A percentile compares a stretch with the other conserved stretches of the same genome.
Evolutionary conservation across 2,888 invertebrate species (phyloP).

Genomic region (Platypus cylindrus): DNA sequence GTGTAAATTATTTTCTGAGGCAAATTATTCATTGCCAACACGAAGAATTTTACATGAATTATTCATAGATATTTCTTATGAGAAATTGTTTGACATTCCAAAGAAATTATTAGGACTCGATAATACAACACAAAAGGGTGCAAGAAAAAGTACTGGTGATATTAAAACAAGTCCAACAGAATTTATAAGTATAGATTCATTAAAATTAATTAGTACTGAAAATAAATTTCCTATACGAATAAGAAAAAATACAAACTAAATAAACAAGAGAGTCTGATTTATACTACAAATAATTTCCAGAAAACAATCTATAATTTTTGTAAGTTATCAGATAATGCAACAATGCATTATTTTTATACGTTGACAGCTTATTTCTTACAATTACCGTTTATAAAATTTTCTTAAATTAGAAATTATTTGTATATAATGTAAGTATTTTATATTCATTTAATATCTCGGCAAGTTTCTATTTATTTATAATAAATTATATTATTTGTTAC

Average conservation of each 20-base stretch:
- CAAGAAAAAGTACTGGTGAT: constrained; percentile 17
- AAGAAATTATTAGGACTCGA: constrained; percentile 15
- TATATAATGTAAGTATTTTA: too few species aligned
- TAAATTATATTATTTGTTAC: too few species aligned
- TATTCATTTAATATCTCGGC: too few species aligned
- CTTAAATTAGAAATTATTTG: too few species aligned
- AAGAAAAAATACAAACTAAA: constrained; percentile 14
- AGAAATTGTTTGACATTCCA: constrained; percentile 41
- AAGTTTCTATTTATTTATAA: too few species aligned
- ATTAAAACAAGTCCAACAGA: constrained; percentile 20
- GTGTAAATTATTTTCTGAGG: constrained; percentile 62
- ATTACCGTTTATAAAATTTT: too few species aligned
- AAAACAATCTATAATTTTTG: too few species aligned
- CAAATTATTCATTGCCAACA: constrained; percentile 70
- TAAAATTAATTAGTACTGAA: constrained; percentile 44
- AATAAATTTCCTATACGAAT: constrained; percentile 45
- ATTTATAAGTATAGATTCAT: constrained; percentile 32
- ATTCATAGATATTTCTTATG: constrained; percentile 74
- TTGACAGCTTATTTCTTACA: too few species aligned
- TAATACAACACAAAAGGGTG: constrained; percentile 7
- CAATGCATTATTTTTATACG: too few species aligned
- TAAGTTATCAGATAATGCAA: too few species aligned
- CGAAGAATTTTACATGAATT: constrained; percentile 86
- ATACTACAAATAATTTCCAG: too few species aligned
- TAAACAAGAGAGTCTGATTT: too few species aligned